These are phyloP conservation scores for Callipepla squamata DNA, from an alignment of 2,113 vertebrate species.

Conservation along the genomic window DNA sequence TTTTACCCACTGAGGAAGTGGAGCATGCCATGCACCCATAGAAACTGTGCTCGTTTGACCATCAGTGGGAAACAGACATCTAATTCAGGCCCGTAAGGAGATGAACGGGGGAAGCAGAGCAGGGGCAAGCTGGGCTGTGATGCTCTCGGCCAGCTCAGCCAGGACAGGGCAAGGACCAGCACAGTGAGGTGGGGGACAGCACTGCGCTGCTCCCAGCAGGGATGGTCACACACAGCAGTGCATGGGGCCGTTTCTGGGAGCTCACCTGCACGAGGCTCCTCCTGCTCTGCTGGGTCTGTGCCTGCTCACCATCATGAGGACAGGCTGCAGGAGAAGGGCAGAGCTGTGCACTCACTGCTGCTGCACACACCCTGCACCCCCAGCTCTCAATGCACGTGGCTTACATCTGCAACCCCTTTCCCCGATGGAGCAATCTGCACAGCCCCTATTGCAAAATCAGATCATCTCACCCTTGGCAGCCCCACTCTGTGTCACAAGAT, in stretches of 20 bases:
- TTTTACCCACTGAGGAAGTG: neutral
- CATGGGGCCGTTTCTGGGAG: too few species aligned
- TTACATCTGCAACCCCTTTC: neutral
- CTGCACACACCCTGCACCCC: neutral
- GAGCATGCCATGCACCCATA: fast-evolving
- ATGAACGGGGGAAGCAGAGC: neutral
- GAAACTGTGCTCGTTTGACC: neutral
- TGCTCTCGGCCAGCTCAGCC: neutral
- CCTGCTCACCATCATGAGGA: neutral
- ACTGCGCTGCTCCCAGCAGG: neutral
- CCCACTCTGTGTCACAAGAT: neutral
- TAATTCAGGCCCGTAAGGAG: neutral
- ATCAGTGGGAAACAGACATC: neutral
- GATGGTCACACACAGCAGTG: too few species aligned
- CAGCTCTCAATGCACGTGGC: neutral
- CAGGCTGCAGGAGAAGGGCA: too few species aligned
- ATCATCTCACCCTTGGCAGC: constrained; percentile 15
- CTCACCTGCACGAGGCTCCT: neutral
- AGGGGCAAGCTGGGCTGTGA: neutral
- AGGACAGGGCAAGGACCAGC: fast-evolving
- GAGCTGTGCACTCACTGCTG: too few species aligned
- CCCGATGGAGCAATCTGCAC: neutral
- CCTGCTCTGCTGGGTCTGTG: neutral
- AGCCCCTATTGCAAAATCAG: neutral
- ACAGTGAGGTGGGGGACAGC: fast-evolving